Percentiles rank a stretch among this genome's conserved stretches.
Evolutionary conservation across 2,113 vertebrate species (phyloP).

Genomic region (Pipa parva): DNA sequence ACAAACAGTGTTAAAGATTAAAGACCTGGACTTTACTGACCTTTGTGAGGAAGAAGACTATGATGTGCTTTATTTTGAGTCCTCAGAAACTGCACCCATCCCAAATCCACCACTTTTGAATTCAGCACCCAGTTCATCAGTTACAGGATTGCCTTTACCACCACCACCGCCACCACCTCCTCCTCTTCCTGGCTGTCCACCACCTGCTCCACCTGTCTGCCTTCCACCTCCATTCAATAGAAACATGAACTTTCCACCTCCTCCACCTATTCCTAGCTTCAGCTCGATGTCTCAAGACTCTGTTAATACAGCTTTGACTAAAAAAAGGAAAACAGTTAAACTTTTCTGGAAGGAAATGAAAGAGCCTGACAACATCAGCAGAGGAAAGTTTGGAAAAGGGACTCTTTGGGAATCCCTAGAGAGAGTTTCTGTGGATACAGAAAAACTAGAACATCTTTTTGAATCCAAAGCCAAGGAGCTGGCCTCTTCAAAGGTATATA

Average conservation of each 20-base stretch:
- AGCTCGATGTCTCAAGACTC: constrained; percentile 32
- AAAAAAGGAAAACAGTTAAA: constrained; percentile 90
- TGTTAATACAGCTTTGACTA: constrained; percentile 46
- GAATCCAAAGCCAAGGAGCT: constrained; percentile 88
- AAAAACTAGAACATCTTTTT: constrained; percentile 86
- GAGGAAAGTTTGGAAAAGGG: constrained; percentile 68
- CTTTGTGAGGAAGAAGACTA: constrained; percentile 87
- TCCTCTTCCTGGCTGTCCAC: neutral
- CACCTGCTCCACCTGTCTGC: constrained; percentile 23
- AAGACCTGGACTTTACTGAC: constrained; percentile 94
- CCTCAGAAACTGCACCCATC: constrained; percentile 49
- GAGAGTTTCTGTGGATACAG: constrained; percentile 73
- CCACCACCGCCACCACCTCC: constrained; percentile 64
- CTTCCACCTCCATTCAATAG: constrained; percentile 28
- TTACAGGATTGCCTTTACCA: constrained; percentile 46
- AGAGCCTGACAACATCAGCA: constrained; percentile 57
- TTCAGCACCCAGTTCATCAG: constrained; percentile 51
- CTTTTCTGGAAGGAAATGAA: constrained; percentile 95
- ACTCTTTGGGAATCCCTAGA: constrained; percentile 90
- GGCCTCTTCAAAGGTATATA: constrained; percentile 74
- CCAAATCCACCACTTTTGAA: constrained; percentile 43
- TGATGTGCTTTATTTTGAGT: constrained; percentile 71
- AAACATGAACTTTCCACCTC: constrained; percentile 46
- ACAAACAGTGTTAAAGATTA: constrained; percentile 73
- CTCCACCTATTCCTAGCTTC: constrained; percentile 35